Evolutionary conservation across 2,888 invertebrate species (phyloP).

Genomic region (Junonia oenone): DNA sequence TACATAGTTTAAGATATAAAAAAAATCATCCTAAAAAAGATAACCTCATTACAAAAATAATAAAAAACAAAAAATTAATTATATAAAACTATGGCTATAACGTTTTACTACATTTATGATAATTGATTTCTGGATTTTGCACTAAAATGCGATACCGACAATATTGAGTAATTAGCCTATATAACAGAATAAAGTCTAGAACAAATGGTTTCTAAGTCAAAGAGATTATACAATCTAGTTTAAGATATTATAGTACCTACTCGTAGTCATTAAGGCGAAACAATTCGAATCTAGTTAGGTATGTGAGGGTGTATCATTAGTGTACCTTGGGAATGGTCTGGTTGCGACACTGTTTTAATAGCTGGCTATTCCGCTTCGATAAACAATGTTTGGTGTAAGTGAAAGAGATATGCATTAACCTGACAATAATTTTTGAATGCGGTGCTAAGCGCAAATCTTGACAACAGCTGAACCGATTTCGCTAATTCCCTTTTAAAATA

Average conservation of each 20-base stretch:
- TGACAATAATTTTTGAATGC: too few relatives aligned
- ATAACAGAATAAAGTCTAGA: neutral
- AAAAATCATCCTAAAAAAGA: too few relatives aligned
- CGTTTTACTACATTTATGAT: too few relatives aligned
- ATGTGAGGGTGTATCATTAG: constrained; percentile 24
- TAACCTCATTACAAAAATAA: too few relatives aligned
- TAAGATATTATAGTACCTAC: neutral
- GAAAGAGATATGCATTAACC: neutral
- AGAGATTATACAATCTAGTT: constrained; percentile 3
- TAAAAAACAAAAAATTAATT: too few relatives aligned
- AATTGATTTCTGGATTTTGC: neutral
- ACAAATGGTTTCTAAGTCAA: neutral
- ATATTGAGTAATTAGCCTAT: too few relatives aligned
- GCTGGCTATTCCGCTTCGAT: neutral
- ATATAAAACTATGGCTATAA: too few relatives aligned
- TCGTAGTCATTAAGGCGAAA: constrained; percentile 26
- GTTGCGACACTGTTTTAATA: constrained; percentile 14
- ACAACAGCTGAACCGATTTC: too few relatives aligned
- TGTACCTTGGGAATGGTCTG: constrained; percentile 17
- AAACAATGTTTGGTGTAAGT: neutral
- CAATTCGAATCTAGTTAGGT: constrained; percentile 18
- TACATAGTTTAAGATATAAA: neutral
- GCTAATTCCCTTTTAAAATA: too few relatives aligned
- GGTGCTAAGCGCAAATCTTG: too few relatives aligned
- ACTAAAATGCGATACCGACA: too few relatives aligned